A percentile compares a stretch with the other conserved stretches of the same genome.
Evolutionary conservation across 2,797 vertebrate species (phyloP).

Genomic region (Pempheris klunzingeri): DNA sequence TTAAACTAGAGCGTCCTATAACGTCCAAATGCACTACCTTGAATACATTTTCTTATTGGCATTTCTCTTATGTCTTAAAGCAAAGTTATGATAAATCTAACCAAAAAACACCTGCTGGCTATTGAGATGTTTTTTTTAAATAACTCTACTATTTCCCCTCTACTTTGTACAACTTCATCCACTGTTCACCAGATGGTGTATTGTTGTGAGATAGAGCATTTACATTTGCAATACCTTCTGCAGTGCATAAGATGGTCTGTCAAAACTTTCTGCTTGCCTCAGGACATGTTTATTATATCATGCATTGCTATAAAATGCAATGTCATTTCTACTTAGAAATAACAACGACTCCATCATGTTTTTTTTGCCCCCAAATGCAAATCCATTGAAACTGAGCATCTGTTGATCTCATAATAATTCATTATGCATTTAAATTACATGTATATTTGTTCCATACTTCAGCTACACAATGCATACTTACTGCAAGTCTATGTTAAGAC

Average conservation of each 20-base stretch:
- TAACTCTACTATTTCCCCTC: conserved; percentile 39
- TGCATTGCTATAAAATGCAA: conserved; percentile 37
- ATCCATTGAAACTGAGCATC: conserved; percentile 14
- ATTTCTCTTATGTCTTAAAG: conserved; percentile 35
- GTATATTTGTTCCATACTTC: not conserved
- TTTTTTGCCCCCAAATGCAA: not conserved
- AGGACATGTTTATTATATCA: conserved; percentile 52
- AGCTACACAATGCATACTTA: not conserved
- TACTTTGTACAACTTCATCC: conserved; percentile 24
- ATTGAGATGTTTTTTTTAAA: conserved; percentile 21
- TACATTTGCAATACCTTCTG: conserved; percentile 48
- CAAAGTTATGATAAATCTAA: conserved; percentile 43
- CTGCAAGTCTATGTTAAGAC: not conserved
- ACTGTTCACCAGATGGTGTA: conserved; percentile 55
- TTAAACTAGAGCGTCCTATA: conserved; percentile 10
- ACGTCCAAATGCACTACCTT: conserved; percentile 37
- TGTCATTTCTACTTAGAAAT: conserved; percentile 43
- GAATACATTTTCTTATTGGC: conserved; percentile 31
- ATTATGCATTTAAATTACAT: conserved; percentile 10
- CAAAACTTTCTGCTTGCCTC: conserved; percentile 44
- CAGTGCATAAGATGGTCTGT: conserved; percentile 46
- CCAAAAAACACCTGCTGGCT: conserved; percentile 35
- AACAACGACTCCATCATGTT: not conserved
- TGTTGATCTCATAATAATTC: conserved; percentile 5
- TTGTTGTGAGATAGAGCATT: conserved; percentile 46